Evolutionary conservation across 2,797 vertebrate genomes (phyloP).

Genomic region (Epinephelus coioides): DNA sequence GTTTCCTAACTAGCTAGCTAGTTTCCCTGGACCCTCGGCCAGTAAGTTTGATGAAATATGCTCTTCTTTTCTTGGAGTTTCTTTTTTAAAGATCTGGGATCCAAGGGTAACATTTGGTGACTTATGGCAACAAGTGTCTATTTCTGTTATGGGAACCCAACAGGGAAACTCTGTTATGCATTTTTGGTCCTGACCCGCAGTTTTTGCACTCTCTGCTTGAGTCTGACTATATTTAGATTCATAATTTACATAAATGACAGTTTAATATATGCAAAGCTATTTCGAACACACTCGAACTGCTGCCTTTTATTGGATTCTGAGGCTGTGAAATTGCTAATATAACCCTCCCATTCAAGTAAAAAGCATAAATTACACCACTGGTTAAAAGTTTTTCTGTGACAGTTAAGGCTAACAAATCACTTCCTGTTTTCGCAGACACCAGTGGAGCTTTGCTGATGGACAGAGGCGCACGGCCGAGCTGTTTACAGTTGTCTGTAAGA

Average conservation of each 20-base stretch:
- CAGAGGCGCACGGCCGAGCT: conserved; percentile 46
- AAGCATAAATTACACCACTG: not conserved
- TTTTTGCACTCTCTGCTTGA: conserved; percentile 25
- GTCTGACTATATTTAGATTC: conserved; percentile 49
- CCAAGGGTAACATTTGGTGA: not conserved
- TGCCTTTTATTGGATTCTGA: conserved; percentile 18
- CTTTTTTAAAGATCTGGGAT: conserved; percentile 9
- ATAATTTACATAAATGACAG: conserved; percentile 44
- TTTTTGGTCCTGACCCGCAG: conserved; percentile 48
- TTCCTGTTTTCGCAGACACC: conserved; percentile 76
- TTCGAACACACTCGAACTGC: conserved; percentile 4
- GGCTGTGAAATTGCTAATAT: conserved; percentile 18
- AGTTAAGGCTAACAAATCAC: conserved; percentile 53
- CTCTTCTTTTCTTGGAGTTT: conserved; percentile 11
- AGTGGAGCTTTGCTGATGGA: conserved; percentile 67
- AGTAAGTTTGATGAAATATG: conserved; percentile 67
- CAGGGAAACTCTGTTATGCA: conserved; percentile 34
- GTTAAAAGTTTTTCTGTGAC: not conserved
- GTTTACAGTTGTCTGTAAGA: conserved; percentile 47
- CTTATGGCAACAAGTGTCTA: conserved; percentile 33
- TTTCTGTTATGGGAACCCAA: conserved; percentile 53
- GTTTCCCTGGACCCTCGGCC: conserved; percentile 53
- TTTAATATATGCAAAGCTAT: conserved; percentile 24
- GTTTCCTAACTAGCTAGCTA: conserved; percentile 63
- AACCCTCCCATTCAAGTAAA: conserved; percentile 8